Percentiles rank a stretch among this genome's conserved stretches.
Evolutionary conservation across 1,140 invertebrate species (phyloP).

Genomic region (Anoplophora glabripennis): DNA sequence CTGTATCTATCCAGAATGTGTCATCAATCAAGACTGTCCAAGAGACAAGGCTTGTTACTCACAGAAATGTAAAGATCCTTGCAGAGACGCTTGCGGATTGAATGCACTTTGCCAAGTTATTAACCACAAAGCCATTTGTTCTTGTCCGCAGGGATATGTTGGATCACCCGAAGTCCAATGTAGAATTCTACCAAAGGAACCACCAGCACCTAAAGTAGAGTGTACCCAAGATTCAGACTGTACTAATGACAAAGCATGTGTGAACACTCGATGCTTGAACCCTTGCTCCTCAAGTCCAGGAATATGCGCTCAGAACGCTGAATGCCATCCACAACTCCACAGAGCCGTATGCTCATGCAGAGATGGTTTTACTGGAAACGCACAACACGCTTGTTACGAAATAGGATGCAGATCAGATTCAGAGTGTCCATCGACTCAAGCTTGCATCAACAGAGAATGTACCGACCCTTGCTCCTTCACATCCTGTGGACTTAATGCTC

Average conservation of each 20-base stretch:
- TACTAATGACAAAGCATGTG: conserved; percentile 78
- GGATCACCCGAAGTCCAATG: conserved; percentile 80
- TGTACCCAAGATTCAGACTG: conserved; percentile 79
- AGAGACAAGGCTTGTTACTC: conserved; percentile 75
- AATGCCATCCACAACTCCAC: conserved; percentile 77
- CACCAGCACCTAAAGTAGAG: conserved; percentile 65
- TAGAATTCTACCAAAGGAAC: conserved; percentile 48
- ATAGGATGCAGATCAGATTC: conserved; percentile 82
- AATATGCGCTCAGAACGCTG: conserved; percentile 76
- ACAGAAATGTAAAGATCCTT: conserved; percentile 80
- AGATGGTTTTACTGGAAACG: conserved; percentile 81
- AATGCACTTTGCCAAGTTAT: conserved; percentile 81
- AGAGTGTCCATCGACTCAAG: conserved; percentile 77
- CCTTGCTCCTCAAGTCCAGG: conserved; percentile 66
- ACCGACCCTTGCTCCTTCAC: conserved; percentile 75
- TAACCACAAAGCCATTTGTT: conserved; percentile 78
- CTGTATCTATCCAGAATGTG: conserved; percentile 81
- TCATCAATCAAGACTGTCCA: conserved; percentile 80
- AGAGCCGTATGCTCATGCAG: conserved; percentile 80
- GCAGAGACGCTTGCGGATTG: conserved; percentile 74
- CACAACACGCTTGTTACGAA: conserved; percentile 73
- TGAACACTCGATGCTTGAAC: conserved; percentile 71
- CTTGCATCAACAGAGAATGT: conserved; percentile 82
- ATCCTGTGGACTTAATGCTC: conserved; percentile 78
- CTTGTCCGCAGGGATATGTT: conserved; percentile 72